Evolutionary conservation across 2,888 invertebrate species (phyloP), one percentile per base, ranked within the genome.

Genomic region (Tolmerus cingulatus): DNA sequence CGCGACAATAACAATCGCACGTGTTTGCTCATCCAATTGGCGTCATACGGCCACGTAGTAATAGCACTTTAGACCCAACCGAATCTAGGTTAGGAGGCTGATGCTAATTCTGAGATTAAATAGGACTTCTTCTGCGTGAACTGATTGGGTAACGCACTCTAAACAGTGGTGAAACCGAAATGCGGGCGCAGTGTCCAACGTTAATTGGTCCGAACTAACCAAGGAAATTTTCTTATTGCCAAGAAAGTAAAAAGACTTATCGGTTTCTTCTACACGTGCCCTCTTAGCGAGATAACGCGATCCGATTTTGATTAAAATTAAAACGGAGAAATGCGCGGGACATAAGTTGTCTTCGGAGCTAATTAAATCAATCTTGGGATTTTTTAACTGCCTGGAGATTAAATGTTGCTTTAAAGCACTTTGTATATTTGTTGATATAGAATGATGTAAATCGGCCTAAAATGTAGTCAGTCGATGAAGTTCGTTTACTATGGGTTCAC

Each of bases 21-120:
- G 23, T 43, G 79, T 79, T 79, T 79, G 16, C 23, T 14, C 51
- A 79, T 46, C 51, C 51, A 79, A 79, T 79, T 79, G 27, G n/a
- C 79, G 51, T 46, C 27, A 79, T 78, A 79, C 8, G 66, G 27
- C 23, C 79, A 51, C 51, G 79, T 79, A 79, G 79, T 46, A 79
- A 55, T 79, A 79, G 51, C 79, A 19, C n/a, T 55, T 16, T 51
- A 79, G 78, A 79, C 66, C 12, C 12, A 66, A 8, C 51, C 51
- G 27, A 79, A 46, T 51, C 66, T 51, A 51, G 79, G 79, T 46
- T 27, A 40, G 14, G 79, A 79, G 78, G 43, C 23, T 23, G 46
- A 14, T 30, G 79, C 79, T 79, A 79, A 79, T 55, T 46, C 5
- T 79, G 12, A 23, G n/a, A 30, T 23, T 79, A 79, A 51, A 79